These are phyloP conservation scores for Eustalomyia histrio DNA, from an alignment of 2,888 invertebrate genomes.

Conservation along the genomic window DNA sequence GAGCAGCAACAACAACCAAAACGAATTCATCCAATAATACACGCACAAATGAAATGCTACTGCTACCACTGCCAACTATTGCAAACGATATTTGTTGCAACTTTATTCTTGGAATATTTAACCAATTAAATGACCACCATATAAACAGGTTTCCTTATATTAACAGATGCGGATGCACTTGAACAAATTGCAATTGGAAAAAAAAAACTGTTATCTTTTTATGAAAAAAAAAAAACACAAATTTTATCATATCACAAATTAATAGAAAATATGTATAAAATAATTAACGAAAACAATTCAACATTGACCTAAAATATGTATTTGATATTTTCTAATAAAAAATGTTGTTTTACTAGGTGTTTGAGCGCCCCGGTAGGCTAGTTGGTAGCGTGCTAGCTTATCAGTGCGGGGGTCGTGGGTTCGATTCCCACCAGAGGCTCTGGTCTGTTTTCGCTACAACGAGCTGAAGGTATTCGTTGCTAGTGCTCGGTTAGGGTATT, in stretches of 20 bases:
- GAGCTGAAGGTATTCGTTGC: too few species aligned
- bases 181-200: not conserved
- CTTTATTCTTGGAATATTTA: constrained; percentile 55
- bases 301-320: constrained; percentile 30
- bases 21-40: constrained; percentile 41
- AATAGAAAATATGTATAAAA: constrained; percentile 5
- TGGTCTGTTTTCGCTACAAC: too few species aligned
- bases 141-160: constrained; percentile 43
- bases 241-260: constrained; percentile 17
- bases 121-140: constrained; percentile 52
- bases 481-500: too few species aligned
- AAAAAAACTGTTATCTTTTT: not conserved
- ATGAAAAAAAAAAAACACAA: too few species aligned
- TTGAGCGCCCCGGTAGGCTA: too few species aligned
- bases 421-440: too few species aligned
- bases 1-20: constrained; percentile 27
- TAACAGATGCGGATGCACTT: not conserved
- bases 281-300: constrained; percentile 2
- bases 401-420: too few species aligned
- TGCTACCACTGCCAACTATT: constrained; percentile 4
- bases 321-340: not conserved
- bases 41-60: constrained; percentile 45
- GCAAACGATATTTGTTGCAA: constrained; percentile 34
- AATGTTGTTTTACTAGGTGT: constrained; percentile 8
- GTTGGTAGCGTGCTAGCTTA: too few species aligned